phyloP scores from a whole-genome alignment of 64 coral and sea anemone species.

The Montipora cactus region DNA sequence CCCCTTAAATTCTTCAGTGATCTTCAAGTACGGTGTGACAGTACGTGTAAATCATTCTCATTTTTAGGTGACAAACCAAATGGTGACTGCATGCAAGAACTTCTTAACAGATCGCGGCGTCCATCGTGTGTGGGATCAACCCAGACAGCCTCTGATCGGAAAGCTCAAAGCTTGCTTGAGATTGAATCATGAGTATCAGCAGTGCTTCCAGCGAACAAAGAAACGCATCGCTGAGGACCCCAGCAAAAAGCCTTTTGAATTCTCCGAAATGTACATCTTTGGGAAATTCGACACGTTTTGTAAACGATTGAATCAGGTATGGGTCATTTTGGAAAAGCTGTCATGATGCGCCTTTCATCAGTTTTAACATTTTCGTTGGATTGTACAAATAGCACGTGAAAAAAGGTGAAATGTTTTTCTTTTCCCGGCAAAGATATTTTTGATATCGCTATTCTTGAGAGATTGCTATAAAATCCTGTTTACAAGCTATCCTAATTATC shows the following conservation, averaged over 20 bases:
- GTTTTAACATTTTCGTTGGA: too few species aligned
- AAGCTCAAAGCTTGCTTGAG: conserved; percentile 85
- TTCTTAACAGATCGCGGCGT: conserved; percentile 88
- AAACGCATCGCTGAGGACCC: conserved; percentile 77
- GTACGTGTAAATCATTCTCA: background rate
- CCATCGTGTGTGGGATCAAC: conserved; percentile 88
- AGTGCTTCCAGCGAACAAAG: conserved; percentile 93
- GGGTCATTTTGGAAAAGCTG: background rate
- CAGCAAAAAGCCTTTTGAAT: conserved; percentile 86
- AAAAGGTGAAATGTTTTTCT: too few species aligned
- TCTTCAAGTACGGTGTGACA: too few species aligned
- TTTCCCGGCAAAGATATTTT: too few species aligned
- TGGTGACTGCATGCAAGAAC: conserved; percentile 94
- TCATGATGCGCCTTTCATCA: too few species aligned
- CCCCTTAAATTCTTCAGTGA: too few species aligned
- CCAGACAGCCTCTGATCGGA: conserved; percentile 79
- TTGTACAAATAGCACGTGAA: too few species aligned
- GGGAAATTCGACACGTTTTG: conserved; percentile 94
- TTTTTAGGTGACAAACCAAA: conserved; percentile 94
- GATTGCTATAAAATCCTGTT: too few species aligned
- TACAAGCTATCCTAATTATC: too few species aligned
- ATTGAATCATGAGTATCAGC: conserved; percentile 93
- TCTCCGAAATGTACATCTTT: conserved; percentile 98
- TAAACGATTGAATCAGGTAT: conserved; percentile 82
- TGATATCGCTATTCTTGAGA: too few species aligned